Evolutionary conservation across 2,797 vertebrate genomes (phyloP), one percentile per base, ranked within the genome.

Genomic region (Pitangus sulphuratus): DNA sequence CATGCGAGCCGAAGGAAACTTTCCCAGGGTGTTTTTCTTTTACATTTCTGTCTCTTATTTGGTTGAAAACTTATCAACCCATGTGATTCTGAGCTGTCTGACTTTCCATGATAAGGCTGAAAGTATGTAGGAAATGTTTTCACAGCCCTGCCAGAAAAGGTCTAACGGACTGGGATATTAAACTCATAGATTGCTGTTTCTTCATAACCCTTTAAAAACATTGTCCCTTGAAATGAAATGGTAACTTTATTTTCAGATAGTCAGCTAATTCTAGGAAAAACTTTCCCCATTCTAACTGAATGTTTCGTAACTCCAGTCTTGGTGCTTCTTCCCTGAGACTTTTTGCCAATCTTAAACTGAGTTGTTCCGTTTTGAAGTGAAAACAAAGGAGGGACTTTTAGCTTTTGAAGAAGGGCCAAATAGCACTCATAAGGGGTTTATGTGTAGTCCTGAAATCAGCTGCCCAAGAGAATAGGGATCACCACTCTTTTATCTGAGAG

Each of bases 11-110:
- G 47, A 93, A 88, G 80, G 77, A 96, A 98, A 98, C 89, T 98
- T 98, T 98, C 98, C 98, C 98, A 98, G 98, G 97, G 94, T 98
- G 97, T 98, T 98, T 98, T 98, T 96, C 96, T 97, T 97, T 97
- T 98, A 96, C 95, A 98, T 98, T 98, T 98, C 97, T 98, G 97
- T 97, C 94, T 98, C 97, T 97, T 98, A 97, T 96, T 98, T 98
- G 97, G 93, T 97, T 97, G 97, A 97, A 98, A 97, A 95, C 90
- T 96, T 97, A 96, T 93, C 91, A 92, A 69, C 94, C 90, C 97
- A 96, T 98, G 98, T 98, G 97, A 98, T 97, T 95, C 94, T 45
- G 72, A 95, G 80, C 94, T 97, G 97, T 97, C 95, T 97, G 94
- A 95, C 95, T 98, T 98, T 97, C 97, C 97, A 97, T 96, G 97